Base-by-base conservation (phyloP, 2,113 vertebrate species). In the Hepsetus odoe region DNA sequence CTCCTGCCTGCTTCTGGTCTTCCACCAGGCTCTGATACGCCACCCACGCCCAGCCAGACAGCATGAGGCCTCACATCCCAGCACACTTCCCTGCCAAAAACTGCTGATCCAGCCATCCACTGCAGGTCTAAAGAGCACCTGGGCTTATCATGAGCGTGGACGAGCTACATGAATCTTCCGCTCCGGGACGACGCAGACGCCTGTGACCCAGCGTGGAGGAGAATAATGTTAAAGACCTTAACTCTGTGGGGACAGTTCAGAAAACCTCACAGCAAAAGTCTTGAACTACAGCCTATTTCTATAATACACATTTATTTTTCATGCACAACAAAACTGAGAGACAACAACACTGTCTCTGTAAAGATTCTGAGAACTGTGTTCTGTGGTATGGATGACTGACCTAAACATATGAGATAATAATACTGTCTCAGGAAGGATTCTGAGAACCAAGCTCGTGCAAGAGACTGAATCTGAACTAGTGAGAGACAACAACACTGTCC, bases 11-110 rank as follows among this genome's bases (percentile, higher is more conserved):
- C 22, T 70, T 49, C 12, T 80, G 76, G 0, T 51, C 10, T 1
- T 2, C 14, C 26, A 44, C 66, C 33, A 84, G 72, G 22, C 69
- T 22, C 16, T 65, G 65, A 77, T 80, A 87, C 20, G 88, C 87
- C 83, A 89, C 87, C 62, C 89, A 87, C n/a, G 86, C 85, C 84
- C 78, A 67, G 78, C 84, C 83, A 38, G 49, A 53, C n/a, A n/a
- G 53, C 84, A 24, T 38, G 11, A 2, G 58, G 44, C 5, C 84
- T 72, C 61, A 82, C 80, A 5, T 87, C 77, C 82, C 86, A 88
- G 66, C 70, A 83, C 78, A 44, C 69, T 12, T 58, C 38, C 86
- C 85, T 76, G 56, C 28, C 49, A 53, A 61, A 79, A 84, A 82
- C 40, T 84, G 74, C 75, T 87, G 85, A 16, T 86, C 85, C 53